These are phyloP conservation scores for Thamnaconus septentrionalis DNA, from an alignment of 2,113 vertebrate genomes.

Conservation along the genomic window DNA sequence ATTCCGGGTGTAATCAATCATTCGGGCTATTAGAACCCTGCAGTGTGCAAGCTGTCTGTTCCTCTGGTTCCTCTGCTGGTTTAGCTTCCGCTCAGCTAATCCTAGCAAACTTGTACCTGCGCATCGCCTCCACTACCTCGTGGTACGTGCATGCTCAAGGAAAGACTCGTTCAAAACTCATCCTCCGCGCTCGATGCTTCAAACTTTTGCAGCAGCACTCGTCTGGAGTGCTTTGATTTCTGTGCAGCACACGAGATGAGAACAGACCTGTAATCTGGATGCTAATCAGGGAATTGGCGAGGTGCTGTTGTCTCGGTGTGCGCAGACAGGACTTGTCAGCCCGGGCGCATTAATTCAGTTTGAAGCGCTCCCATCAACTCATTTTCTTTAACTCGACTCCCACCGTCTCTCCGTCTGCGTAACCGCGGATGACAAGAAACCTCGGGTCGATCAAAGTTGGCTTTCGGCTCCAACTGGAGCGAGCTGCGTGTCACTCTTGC, in stretches of 20 bases:
- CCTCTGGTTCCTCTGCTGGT: too few relatives aligned
- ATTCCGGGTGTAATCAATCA: too few relatives aligned
- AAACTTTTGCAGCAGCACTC: background rate
- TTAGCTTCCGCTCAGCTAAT: too few relatives aligned
- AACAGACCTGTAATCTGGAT: background rate
- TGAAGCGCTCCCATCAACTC: slow-evolving; percentile 17
- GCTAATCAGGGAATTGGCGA: background rate
- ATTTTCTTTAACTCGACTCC: slow-evolving; percentile 14
- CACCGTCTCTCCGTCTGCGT: slow-evolving; percentile 11
- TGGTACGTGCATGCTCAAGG: too few relatives aligned
- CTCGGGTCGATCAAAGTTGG: slow-evolving; percentile 45
- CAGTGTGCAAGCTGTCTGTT: too few relatives aligned
- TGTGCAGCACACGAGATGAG: background rate
- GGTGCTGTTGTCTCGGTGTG: background rate
- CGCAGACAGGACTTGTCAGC: slow-evolving; percentile 11
- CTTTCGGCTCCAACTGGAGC: slow-evolving; percentile 6
- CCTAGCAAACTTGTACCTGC: too few relatives aligned
- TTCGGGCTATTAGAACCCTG: too few relatives aligned
- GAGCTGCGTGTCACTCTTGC: slow-evolving; percentile 3
- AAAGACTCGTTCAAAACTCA: too few relatives aligned
- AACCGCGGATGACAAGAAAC: slow-evolving; percentile 37
- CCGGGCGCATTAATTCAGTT: slow-evolving; percentile 12
- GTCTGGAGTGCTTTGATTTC: background rate
- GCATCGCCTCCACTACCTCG: too few relatives aligned
- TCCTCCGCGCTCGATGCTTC: too few relatives aligned